Evolutionary conservation across 2,113 vertebrate species (phyloP), one percentile per base, ranked within the genome.

Genomic region (Micronycteris hirsuta): DNA sequence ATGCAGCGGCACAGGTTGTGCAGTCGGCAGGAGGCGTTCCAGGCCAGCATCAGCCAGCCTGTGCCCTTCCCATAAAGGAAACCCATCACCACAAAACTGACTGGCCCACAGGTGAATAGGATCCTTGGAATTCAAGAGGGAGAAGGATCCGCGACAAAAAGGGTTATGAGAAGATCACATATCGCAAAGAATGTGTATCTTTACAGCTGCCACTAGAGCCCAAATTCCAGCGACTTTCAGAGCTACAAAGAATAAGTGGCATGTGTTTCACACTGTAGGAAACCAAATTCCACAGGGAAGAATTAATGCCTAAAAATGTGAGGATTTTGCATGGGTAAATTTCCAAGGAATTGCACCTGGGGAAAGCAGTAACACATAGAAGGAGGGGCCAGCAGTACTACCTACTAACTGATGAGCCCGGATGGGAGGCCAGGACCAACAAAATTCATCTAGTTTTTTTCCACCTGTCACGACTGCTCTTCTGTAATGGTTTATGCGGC

Each of bases 1-100:
- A 15, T 0, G 10, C 20, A 28, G 36, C 9, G 1, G 0, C 43
- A 7, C 5, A 6, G 17, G 26, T 5, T 15, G 19, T 24, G 28
- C 10, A 8, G 26, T 33, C 10, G 16, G 33, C 11, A 36, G 61
- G 47, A 47, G 19, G 45, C 63, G 19, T 19, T n/a, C 31, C 2
- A 17, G 12, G 65, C 78, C 24, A 2, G 52, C 22, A 5, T n/a
- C 5, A 0, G 4, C 70, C 28, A 28, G n/a, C 28, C 24, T 73
- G 0, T 19, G 41, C 43, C 56, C 7, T 58, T 47, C 86, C 80
- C 73, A 3, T 4, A 43, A 38, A 56, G 43, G 52, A 96, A 77
- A 70, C 11, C 56, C 54, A 11, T 17, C 17, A 2, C 52, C 74
- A 45, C 54, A 5, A 16, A 7, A n/a, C 68, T 38, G 61, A 26